A percentile compares a stretch with the other conserved stretches of the same genome.
Evolutionary conservation across 2,113 vertebrate species (phyloP).

Genomic region (Cheilinus undulatus): DNA sequence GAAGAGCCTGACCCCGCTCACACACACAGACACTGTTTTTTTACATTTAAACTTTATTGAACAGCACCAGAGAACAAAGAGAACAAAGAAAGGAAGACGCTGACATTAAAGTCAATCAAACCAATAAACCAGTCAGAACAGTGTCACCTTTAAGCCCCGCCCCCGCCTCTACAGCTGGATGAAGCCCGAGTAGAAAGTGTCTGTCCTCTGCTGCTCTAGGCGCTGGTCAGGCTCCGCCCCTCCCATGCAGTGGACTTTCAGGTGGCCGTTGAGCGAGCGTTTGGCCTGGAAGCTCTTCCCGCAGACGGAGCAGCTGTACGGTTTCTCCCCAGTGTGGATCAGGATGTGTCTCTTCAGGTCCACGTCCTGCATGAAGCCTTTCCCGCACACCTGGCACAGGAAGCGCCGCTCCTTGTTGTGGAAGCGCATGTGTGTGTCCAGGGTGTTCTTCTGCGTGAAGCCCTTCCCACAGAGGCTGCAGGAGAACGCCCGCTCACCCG

Average conservation of each 20-base stretch:
- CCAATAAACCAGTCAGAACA: background rate
- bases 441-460: constrained; percentile 69
- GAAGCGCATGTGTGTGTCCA: constrained; percentile 83
- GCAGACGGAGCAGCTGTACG: constrained; percentile 64
- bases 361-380: constrained; percentile 72
- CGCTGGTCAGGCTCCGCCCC: background rate
- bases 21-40: too few relatives aligned
- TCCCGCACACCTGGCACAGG: constrained; percentile 70
- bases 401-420: constrained; percentile 78
- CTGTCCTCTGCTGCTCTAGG: background rate
- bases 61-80: too few relatives aligned
- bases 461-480: constrained; percentile 79
- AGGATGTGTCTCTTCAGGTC: constrained; percentile 71
- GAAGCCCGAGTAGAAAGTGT: constrained; percentile 27
- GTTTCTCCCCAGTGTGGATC: constrained; percentile 72
- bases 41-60: background rate
- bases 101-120: background rate
- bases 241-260: constrained; percentile 40
- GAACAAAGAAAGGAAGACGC: background rate
- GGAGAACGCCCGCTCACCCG: constrained; percentile 77
- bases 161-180: constrained; percentile 35
- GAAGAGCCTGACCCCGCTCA: too few relatives aligned
- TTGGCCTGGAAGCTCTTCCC: constrained; percentile 71
- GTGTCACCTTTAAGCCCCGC: background rate
- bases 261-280: constrained; percentile 62